Conservation (phyloP, 2,113 vertebrate species). For the Rhinoderma darwinii region DNA sequence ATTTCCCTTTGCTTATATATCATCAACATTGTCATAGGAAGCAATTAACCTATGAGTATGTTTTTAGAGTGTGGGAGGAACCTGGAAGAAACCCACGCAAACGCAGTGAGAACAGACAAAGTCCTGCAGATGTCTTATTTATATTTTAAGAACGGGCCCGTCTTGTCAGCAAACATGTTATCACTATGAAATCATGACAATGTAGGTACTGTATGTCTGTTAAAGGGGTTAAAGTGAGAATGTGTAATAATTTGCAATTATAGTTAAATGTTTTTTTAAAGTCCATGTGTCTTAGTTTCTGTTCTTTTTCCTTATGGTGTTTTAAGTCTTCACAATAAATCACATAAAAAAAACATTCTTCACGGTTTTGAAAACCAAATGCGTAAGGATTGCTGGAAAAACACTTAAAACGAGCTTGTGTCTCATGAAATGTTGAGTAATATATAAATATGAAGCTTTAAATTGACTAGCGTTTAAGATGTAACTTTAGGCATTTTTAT, state of each 20-base stretch:
- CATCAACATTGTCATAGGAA: too few species aligned
- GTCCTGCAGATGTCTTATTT: background rate
- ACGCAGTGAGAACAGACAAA: too few species aligned
- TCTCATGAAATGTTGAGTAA: conserved; percentile 47
- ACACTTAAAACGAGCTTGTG: conserved; percentile 49
- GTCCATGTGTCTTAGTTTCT: background rate
- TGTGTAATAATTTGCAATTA: conserved; percentile 38
- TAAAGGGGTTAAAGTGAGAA: conserved; percentile 14
- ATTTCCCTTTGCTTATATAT: too few species aligned
- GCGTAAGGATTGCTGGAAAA: conserved; percentile 44
- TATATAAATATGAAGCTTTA: conserved; percentile 47
- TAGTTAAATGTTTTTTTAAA: background rate
- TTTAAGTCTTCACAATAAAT: conserved; percentile 51
- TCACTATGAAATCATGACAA: background rate
- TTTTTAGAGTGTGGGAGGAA: too few species aligned
- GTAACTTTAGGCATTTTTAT: conserved; percentile 43
- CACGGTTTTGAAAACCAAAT: conserved; percentile 42
- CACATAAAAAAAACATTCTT: conserved; percentile 52
- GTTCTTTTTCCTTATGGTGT: conserved; percentile 11
- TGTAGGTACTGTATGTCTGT: background rate
- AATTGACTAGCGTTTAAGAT: conserved; percentile 43
- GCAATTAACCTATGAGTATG: too few species aligned
- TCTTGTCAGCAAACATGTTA: background rate
- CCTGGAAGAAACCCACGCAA: too few species aligned
- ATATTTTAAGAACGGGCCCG: background rate